phyloP scores from a whole-genome alignment of 1,140 invertebrate species.

The Hestina assimilis region DNA sequence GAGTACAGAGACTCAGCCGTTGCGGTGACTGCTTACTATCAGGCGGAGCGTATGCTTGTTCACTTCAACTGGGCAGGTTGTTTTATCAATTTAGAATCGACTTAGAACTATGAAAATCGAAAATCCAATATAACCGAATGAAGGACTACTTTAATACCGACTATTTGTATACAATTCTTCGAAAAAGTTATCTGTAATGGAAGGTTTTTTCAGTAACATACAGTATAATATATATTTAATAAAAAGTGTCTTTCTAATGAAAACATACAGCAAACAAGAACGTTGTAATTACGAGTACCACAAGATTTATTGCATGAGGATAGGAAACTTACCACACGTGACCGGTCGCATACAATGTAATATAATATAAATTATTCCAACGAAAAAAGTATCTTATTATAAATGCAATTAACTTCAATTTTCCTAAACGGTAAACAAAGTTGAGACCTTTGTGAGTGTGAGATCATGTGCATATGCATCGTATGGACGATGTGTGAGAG shows the following conservation, averaged over 20 bases:
- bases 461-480: constrained; percentile 69
- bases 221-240: constrained; percentile 15
- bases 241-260: constrained; percentile 53
- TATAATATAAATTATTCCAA: constrained; percentile 39
- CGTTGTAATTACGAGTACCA: constrained; percentile 76
- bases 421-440: constrained; percentile 34
- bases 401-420: constrained; percentile 57
- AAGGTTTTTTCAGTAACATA: neutral
- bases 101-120: too few species aligned
- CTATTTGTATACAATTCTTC: too few species aligned
- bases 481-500: constrained; percentile 62
- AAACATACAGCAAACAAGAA: constrained; percentile 75
- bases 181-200: too few species aligned
- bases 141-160: too few species aligned
- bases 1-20: too few species aligned
- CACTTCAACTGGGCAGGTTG: too few species aligned
- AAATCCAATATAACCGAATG: too few species aligned
- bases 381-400: constrained; percentile 55
- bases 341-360: constrained; percentile 43
- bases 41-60: too few species aligned
- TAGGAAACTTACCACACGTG: constrained; percentile 76
- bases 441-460: constrained; percentile 39
- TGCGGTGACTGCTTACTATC: too few species aligned
- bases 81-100: too few species aligned
- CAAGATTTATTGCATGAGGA: constrained; percentile 75